Base-by-base conservation (phyloP, 2,888 invertebrate genomes). In the Andrena praecox region DNA sequence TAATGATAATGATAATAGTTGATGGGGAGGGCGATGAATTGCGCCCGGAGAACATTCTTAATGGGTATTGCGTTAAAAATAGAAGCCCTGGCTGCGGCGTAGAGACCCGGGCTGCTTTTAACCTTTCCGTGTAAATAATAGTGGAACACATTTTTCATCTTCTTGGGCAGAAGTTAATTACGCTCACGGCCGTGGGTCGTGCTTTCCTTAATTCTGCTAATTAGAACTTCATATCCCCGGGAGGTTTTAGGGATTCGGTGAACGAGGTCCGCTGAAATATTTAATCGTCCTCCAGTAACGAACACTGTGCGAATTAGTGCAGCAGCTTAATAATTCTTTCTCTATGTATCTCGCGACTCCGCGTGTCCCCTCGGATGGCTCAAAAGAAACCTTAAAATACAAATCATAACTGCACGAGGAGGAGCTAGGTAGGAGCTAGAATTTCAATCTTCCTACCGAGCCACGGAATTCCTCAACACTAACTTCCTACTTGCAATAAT, bases 161-260 rank as follows among this genome's bases (percentile, higher is more conserved):
- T 56, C 42, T 27, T 24, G n/a, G 48, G 50, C n/a, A 16, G n/a
- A 29, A 66, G 64, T 73, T 73, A 73, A 73, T 77, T 77, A 77
- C 6, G 35, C n/a, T n/a, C 56, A 6, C 29, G 48, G 16, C 6
- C 56, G 20, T 1, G 56, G 59, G 6, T 29, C 16, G 27, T 72
- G 72, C 50, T 77, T 63, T 76, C 71, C 77, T 77, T 77, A 77
- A 72, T 73, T 73, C 59, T 10, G 27, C 72, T 59, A 73, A 64
- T 77, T 73, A 66, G 50, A 73, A 59, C 48, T 77, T 66, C 72
- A 50, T 59, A 33, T 73, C 73, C 4, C 54, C 3, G 12, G 24
- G 31, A 29, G 20, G 29, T 42, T 31, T 16, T 2, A 29, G 27
- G 12, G 48, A 35, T 31, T 31, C 31, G 6, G 10, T n/a, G 29